Evolutionary conservation across 35 echinoderm and acorn worm genomes (phyloP).

Genomic region (Diadema setosum): DNA sequence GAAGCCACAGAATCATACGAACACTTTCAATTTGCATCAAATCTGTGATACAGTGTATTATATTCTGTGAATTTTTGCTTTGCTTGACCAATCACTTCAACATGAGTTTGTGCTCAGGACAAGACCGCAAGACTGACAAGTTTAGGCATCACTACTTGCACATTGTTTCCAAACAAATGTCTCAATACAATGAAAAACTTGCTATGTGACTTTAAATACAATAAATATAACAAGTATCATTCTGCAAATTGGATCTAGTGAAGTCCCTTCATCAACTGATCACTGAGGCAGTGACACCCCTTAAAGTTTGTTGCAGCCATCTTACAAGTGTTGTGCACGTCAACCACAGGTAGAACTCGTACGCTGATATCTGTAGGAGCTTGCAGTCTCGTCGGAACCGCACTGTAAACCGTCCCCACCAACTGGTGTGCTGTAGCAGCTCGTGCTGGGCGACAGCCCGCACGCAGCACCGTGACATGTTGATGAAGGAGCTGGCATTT

Average conservation of each 20-base stretch:
- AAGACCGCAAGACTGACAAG: no score
- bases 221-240: background rate
- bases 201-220: no score
- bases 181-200: no score
- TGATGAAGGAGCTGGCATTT: constrained; percentile 97
- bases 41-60: no score
- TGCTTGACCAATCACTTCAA: no score
- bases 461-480: constrained; percentile 96
- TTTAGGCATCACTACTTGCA: no score
- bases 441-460: constrained; percentile 71
- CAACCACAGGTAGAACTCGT: constrained; percentile 76
- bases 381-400: constrained; percentile 15
- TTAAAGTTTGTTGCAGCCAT: constrained; percentile 17
- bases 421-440: constrained; percentile 6
- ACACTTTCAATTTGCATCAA: no score
- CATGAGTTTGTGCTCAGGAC: no score
- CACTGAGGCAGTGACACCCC: background rate
- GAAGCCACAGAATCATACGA: no score
- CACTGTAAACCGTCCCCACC: constrained; percentile 24
- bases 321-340: background rate
- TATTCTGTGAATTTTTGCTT: no score
- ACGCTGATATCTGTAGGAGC: constrained; percentile 65
- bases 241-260: background rate
- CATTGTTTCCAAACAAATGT: no score
- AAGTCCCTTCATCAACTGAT: background rate